Base-by-base conservation (phyloP, 2,888 invertebrate genomes). In the Colletes collaris region DNA sequence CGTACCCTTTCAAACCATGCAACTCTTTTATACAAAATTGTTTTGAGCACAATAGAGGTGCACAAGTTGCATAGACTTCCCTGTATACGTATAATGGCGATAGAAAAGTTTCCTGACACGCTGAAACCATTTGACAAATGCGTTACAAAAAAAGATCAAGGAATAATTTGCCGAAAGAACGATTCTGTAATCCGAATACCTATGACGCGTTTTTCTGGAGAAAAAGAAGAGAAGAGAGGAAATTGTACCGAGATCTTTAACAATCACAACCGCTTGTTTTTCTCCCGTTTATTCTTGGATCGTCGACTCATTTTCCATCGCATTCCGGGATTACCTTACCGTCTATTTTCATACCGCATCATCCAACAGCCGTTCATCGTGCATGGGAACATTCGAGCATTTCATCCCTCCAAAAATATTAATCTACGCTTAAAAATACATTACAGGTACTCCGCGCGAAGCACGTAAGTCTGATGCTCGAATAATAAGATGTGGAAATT, bases 271-370 rank as follows among this genome's bases (percentile, higher is more conserved):
- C 35, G 73, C 86, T 88, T 87, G 90, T 90, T 91, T 88, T 91
- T 87, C 85, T 88, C 84, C 58, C 77, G 78, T 86, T 89, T 92
- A 92, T 92, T 91, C 90, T 90, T 88, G 88, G 90, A 86, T 72
- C 81, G 86, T 76, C 89, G 87, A 90, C 88, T 92, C 91, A 92
- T 89, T 91, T 91, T 91, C 87, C 82, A 88, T 87, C 88, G 87
- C 87, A 87, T 89, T 88, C 85, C 88, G 84, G 89, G 90, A 91
- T 92, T 92, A 92, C 88, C 89, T 92, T 91, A 89, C 90, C 86
- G 83, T 88, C 90, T 92, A 92, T 92, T 92, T 92, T 91, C 84
- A 85, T 79, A 82, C 84, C 59, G 64, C 69, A 77, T 79, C 79
- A 84, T 68, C 68, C 62, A 63, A 65, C 59, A 70, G 53, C 53